phyloP scores from a whole-genome alignment of 2,888 invertebrate species.

The Matsumyia berberina region DNA sequence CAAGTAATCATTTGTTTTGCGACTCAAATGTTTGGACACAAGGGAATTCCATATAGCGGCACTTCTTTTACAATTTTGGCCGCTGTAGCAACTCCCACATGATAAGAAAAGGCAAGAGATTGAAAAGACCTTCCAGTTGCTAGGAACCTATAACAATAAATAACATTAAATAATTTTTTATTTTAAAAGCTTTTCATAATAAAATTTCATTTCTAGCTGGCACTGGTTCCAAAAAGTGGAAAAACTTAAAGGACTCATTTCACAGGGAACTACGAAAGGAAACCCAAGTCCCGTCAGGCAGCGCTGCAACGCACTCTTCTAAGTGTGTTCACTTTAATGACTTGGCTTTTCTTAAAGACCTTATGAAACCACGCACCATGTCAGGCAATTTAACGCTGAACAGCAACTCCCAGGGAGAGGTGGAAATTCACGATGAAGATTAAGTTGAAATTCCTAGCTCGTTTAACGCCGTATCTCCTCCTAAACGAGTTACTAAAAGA shows the following conservation, averaged over 20 bases:
- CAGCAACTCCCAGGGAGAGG: slow-evolving; percentile 11
- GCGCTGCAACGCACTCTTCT: slow-evolving; percentile 4
- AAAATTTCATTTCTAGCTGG: slow-evolving; percentile 10
- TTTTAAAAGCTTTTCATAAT: not conserved
- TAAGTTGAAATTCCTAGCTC: not conserved
- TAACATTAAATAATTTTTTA: not conserved
- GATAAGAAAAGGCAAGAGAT: not conserved
- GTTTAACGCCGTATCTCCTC: slow-evolving; percentile 7
- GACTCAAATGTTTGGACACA: slow-evolving; percentile 15
- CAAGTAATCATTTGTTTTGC: slow-evolving; percentile 9
- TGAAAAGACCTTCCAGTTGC: slow-evolving; percentile 13
- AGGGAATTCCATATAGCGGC: slow-evolving; percentile 14
- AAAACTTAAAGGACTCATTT: slow-evolving; percentile 8
- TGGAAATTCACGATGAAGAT: slow-evolving; percentile 15
- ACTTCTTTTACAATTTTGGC: slow-evolving; percentile 7
- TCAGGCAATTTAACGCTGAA: slow-evolving; percentile 6
- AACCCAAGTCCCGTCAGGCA: slow-evolving; percentile 13
- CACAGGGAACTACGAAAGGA: not conserved
- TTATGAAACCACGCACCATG: slow-evolving; percentile 13
- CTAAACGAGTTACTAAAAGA: slow-evolving; percentile 4
- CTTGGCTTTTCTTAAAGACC: slow-evolving; percentile 8
- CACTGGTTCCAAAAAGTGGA: slow-evolving; percentile 15
- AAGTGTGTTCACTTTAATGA: slow-evolving; percentile 17
- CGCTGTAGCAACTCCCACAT: not conserved
- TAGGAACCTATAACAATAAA: not conserved